phyloP scores from a whole-genome alignment of 2,797 vertebrate genomes.

The Oophaga sylvatica region DNA sequence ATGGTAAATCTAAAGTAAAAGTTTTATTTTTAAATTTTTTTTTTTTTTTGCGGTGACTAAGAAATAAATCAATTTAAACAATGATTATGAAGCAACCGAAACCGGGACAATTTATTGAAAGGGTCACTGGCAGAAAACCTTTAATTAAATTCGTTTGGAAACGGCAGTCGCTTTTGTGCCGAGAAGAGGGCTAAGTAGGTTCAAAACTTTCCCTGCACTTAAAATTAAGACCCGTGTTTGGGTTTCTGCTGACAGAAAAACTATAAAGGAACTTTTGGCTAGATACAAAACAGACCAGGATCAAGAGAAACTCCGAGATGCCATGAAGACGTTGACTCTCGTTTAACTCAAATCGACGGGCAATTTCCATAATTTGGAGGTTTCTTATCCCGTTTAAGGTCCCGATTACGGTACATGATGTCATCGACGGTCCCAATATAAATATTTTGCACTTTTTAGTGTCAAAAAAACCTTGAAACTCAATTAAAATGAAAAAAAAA shows the following conservation, averaged over 20 bases:
- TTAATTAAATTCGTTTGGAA: constrained; percentile 69
- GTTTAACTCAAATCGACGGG: constrained; percentile 64
- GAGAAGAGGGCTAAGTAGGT: constrained; percentile 67
- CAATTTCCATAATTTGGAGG: constrained; percentile 62
- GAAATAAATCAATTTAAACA: constrained; percentile 64
- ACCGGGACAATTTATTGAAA: constrained; percentile 70
- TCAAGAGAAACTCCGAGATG: constrained; percentile 55
- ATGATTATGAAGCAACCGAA: constrained; percentile 68
- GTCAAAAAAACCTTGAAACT: constrained; percentile 14
- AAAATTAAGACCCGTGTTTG: constrained; percentile 71
- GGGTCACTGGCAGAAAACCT: constrained; percentile 69
- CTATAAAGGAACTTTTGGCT: constrained; percentile 64
- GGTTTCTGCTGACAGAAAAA: constrained; percentile 69
- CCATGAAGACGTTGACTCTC: constrained; percentile 64
- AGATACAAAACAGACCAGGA: constrained; percentile 56
- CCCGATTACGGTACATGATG: constrained; percentile 63
- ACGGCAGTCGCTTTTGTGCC: constrained; percentile 69
- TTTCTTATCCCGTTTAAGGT: constrained; percentile 66
- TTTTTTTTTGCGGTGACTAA: constrained; percentile 64
- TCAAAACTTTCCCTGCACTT: constrained; percentile 73
- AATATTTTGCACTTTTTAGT: constrained; percentile 27
- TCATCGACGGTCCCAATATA: constrained; percentile 39
- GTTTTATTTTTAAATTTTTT: constrained; percentile 37
- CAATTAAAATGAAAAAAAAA: constrained; percentile 11
- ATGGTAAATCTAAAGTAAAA: constrained; percentile 30